These are phyloP conservation scores for Conops quadrifasciatus DNA, from an alignment of 2,888 invertebrate genomes.

Conservation along the genomic window DNA sequence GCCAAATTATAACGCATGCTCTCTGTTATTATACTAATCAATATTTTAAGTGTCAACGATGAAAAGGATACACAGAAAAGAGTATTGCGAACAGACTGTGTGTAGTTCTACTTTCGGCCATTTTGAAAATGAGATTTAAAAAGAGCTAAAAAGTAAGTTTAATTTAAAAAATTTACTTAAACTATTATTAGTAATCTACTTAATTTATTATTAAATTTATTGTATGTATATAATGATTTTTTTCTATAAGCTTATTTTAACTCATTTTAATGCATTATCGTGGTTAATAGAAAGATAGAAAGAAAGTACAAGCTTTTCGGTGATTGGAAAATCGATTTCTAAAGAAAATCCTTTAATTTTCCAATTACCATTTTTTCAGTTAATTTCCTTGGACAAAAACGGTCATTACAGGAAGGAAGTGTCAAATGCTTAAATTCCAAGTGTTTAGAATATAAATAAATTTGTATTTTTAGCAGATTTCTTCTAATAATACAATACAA, in stretches of 20 bases:
- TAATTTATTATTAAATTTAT: neutral
- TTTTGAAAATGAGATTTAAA: slow-evolving; percentile 7
- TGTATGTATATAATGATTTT: neutral
- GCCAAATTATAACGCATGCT: slow-evolving; percentile 22
- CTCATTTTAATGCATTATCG: too few relatives aligned
- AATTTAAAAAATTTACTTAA: neutral
- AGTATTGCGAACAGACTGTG: neutral
- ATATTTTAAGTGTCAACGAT: slow-evolving; percentile 16
- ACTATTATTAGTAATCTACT: neutral
- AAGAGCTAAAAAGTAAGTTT: slow-evolving; percentile 13
- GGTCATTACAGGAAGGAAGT: too few relatives aligned
- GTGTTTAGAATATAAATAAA: too few relatives aligned
- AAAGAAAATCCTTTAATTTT: too few relatives aligned
- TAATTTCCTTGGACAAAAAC: too few relatives aligned
- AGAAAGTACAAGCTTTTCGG: too few relatives aligned
- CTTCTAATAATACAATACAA: neutral
- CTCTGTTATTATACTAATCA: neutral
- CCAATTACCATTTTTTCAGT: too few relatives aligned
- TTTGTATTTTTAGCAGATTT: too few relatives aligned
- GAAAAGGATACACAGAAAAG: slow-evolving; percentile 22
- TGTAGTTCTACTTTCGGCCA: neutral
- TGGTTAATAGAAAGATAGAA: too few relatives aligned
- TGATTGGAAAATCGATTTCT: too few relatives aligned
- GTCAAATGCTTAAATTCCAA: too few relatives aligned
- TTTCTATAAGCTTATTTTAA: too few relatives aligned